Evolutionary conservation across 2,113 vertebrate genomes (phyloP).

Genomic region (Trematomus loennbergii): DNA sequence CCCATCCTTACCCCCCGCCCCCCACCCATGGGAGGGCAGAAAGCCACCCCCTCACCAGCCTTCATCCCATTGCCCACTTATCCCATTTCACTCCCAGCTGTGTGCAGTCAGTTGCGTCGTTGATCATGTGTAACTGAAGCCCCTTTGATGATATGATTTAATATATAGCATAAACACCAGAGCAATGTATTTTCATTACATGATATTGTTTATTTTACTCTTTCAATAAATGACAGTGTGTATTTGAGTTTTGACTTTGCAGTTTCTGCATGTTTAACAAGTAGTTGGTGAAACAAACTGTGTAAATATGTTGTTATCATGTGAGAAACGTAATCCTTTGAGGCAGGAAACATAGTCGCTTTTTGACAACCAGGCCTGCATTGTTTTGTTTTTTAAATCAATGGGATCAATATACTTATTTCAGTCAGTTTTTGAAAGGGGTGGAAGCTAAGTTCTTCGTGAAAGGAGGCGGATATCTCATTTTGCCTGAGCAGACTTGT

Average conservation of each 20-base stretch:
- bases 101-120: slow-evolving; percentile 57
- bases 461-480: slow-evolving; percentile 53
- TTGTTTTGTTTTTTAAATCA: slow-evolving; percentile 42
- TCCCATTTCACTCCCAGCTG: slow-evolving; percentile 62
- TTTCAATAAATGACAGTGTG: not conserved
- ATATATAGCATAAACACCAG: slow-evolving; percentile 15
- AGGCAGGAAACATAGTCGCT: slow-evolving; percentile 38
- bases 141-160: slow-evolving; percentile 26
- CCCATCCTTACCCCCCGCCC: slow-evolving; percentile 68
- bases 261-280: slow-evolving; percentile 17
- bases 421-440: slow-evolving; percentile 35
- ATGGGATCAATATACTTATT: slow-evolving; percentile 38
- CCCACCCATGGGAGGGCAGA: slow-evolving; percentile 80
- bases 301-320: slow-evolving; percentile 20
- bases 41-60: slow-evolving; percentile 74
- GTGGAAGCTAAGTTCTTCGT: slow-evolving; percentile 47
- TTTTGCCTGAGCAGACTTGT: slow-evolving; percentile 67
- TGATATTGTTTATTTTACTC: slow-evolving; percentile 9
- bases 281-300: slow-evolving; percentile 14
- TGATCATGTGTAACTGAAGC: slow-evolving; percentile 33
- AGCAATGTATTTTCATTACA: not conserved
- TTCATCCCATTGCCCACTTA: slow-evolving; percentile 66
- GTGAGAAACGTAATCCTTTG: slow-evolving; percentile 33
- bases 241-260: slow-evolving; percentile 7
- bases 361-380: slow-evolving; percentile 44